A percentile compares a stretch with the other conserved stretches of the same genome.
These are phyloP conservation scores for Alviniconcha marisindica DNA, from an alignment of 1,140 invertebrate genomes.

Conservation along the genomic window DNA sequence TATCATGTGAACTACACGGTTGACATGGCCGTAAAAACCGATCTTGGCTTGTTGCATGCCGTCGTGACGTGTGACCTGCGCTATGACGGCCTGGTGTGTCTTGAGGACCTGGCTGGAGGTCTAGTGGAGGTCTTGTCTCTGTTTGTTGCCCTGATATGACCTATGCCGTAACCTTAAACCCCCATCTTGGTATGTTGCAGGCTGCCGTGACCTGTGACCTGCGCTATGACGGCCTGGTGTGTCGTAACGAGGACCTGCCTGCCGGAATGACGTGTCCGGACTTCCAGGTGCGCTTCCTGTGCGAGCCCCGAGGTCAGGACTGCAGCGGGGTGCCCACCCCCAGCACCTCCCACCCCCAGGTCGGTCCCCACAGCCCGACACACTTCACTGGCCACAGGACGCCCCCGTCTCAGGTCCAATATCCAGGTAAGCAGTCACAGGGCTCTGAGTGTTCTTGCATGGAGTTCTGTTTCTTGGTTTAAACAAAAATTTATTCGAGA, in stretches of 20 bases:
- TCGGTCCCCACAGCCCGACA: neutral
- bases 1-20: no score
- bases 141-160: no score
- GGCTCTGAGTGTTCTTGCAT: no score
- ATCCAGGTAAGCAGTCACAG: neutral
- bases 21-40: no score
- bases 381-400: neutral
- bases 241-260: constrained; percentile 74
- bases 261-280: constrained; percentile 76
- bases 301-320: constrained; percentile 73
- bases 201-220: constrained; percentile 84
- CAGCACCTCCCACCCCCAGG: neutral
- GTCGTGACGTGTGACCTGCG: constrained; percentile 84
- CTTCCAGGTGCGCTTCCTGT: constrained; percentile 86
- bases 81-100: constrained; percentile 82
- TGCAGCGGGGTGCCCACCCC: constrained; percentile 31
- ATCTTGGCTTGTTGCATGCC: no score
- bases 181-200: no score
- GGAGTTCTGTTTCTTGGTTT: no score
- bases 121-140: no score
- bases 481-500: no score
- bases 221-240: constrained; percentile 82
- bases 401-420: neutral
- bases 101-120: no score
- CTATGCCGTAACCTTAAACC: no score